phyloP scores from a whole-genome alignment of 2,797 vertebrate species.

The Cryptoblepharus egeriae region DNA sequence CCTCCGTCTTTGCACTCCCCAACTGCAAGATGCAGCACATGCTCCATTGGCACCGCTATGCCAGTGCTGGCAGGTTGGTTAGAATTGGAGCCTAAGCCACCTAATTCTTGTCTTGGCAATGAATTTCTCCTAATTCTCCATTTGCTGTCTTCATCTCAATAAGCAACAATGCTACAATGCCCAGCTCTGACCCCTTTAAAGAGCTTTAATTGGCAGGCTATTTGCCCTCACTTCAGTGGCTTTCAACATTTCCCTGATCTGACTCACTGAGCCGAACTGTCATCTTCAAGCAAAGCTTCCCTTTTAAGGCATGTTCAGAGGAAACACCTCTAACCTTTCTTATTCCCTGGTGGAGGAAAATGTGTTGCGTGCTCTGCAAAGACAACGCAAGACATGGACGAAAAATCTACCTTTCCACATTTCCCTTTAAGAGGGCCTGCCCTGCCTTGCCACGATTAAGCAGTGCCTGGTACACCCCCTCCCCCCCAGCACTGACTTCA shows the following conservation, averaged over 20 bases:
- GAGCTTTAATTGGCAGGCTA: not conserved
- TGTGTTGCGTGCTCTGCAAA: not conserved
- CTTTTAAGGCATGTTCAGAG: constrained; percentile 11
- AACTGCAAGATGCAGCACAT: too few relatives aligned
- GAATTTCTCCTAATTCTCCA: not conserved
- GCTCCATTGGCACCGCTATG: too few relatives aligned
- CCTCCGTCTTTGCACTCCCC: too few relatives aligned
- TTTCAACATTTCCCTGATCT: constrained; percentile 9
- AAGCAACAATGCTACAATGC: not conserved
- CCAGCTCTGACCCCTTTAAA: not conserved
- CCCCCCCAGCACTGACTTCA: constrained; percentile 19
- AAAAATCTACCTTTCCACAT: not conserved
- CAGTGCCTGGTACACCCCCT: constrained; percentile 22
- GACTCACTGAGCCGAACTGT: constrained; percentile 16
- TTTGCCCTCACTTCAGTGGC: not conserved
- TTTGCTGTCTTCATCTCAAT: not conserved
- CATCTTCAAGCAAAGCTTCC: constrained; percentile 19
- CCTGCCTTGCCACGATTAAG: not conserved
- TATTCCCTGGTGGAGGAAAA: not conserved
- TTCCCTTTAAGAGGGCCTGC: not conserved
- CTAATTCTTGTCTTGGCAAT: constrained; percentile 2
- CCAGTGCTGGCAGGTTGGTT: too few relatives aligned
- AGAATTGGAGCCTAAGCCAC: not conserved
- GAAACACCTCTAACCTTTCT: not conserved
- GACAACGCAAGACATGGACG: not conserved